Base-by-base conservation (phyloP, 2,888 invertebrate species). In the Lasioglossum zephyrum region DNA sequence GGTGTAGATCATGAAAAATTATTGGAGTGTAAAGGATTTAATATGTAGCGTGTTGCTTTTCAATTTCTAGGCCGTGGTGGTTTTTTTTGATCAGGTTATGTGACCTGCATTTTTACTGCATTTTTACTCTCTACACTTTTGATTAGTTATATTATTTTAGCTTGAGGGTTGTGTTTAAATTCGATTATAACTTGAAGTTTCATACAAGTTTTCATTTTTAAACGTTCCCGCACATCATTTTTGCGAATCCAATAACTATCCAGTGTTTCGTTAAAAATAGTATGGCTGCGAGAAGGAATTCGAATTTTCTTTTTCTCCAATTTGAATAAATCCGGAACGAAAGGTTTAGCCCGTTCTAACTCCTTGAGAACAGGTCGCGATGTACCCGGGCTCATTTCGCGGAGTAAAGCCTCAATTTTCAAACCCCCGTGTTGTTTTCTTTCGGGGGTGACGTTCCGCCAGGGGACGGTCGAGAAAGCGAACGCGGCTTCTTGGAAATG, bases 341-440 rank as follows among this genome's bases (percentile, higher is more conserved):
- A n/a, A 22, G 53, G 18, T 53, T 53, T n/a, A 53, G 53, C 53
- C 53, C 22, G 3, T 53, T 53, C 9, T 53, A 53, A 53, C 53
- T 53, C n/a, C 9, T 22, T 53, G 53, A n/a, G 9, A 22, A 53
- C 3, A 53, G n/a, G 22, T 53, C 53, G 53, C 53, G n/a, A 53
- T 9, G 53, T 53, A 2, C 9, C n/a, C 22, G 53, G 22, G 53
- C 22, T n/a, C 9, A n/a, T 53, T 53, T 53, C 53, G 53, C 53
- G n/a, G 53, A 53, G 53, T n/a, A n/a, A 53, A 53, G 53, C 53
- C 53, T 53, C 53, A 53, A 53, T 53, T n/a, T 53, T 53, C 53
- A 53, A 22, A 9, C 3, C 53, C 26, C 26, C 26, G 31, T 66
- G 16, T 66, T 66, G 26, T 66, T 31, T 36, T 66, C 36, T 60